Percentiles rank a stretch among this genome's conserved stretches.
Conservation (phyloP, 2,888 invertebrate genomes). For the Liodrosophila aerea region DNA sequence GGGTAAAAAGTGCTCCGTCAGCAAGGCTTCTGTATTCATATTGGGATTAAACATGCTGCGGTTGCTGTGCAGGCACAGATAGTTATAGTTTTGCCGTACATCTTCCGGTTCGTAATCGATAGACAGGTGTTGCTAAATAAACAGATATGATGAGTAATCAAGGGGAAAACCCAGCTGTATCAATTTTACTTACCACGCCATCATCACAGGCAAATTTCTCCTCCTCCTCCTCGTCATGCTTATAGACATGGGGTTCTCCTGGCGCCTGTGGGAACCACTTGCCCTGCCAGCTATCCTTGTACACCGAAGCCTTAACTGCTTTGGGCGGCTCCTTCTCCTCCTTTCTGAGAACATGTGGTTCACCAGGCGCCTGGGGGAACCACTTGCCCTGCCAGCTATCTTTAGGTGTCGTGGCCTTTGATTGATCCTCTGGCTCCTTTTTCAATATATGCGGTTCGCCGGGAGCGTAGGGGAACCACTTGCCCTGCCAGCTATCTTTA, state of each 20-base stretch:
- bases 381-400: slow-evolving; percentile 56
- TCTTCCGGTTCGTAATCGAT: slow-evolving; percentile 74
- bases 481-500: slow-evolving; percentile 42
- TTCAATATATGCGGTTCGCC: slow-evolving; percentile 19
- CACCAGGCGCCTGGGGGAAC: slow-evolving; percentile 69
- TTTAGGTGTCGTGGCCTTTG: slow-evolving; percentile 46
- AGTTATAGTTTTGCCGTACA: slow-evolving; percentile 74
- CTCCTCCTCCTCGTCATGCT: not conserved
- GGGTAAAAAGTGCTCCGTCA: slow-evolving; percentile 85
- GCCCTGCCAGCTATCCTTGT: slow-evolving; percentile 41
- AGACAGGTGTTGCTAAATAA: slow-evolving; percentile 34
- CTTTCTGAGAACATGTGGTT: slow-evolving; percentile 36
- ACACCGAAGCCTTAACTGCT: not conserved
- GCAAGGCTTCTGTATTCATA: slow-evolving; percentile 82
- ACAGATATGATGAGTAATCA: slow-evolving; percentile 14
- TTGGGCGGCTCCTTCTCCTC: not conserved
- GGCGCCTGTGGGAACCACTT: slow-evolving; percentile 71
- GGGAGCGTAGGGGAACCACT: slow-evolving; percentile 71
- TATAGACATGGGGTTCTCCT: slow-evolving; percentile 11
- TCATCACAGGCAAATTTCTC: slow-evolving; percentile 85
- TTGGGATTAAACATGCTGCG: slow-evolving; percentile 83
- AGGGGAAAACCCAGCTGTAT: not conserved
- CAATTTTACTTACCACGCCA: slow-evolving; percentile 84
- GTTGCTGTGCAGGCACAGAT: slow-evolving; percentile 85
- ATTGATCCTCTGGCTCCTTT: not conserved